Conservation (phyloP, 2,113 vertebrate species). For the Chaenocephalus aceratus region DNA sequence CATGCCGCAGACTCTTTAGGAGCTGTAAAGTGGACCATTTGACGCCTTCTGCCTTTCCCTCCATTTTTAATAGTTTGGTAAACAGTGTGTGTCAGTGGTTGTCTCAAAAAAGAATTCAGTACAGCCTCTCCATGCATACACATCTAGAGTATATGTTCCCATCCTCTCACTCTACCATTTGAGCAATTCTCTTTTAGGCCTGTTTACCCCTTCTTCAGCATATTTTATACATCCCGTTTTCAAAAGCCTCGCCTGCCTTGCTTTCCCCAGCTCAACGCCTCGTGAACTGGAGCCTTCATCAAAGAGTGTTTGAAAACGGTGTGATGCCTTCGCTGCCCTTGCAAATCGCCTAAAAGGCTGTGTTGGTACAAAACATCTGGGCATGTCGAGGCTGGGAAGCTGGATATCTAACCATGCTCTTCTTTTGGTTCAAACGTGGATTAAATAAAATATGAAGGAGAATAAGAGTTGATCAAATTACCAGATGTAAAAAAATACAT, state of each 20-base stretch:
- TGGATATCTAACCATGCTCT: neutral
- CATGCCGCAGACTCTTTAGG: slow-evolving; percentile 55
- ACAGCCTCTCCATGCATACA: neutral
- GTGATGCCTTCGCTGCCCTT: slow-evolving; percentile 54
- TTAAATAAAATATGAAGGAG: slow-evolving; percentile 19
- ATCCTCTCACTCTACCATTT: slow-evolving; percentile 14
- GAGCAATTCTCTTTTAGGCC: slow-evolving; percentile 57
- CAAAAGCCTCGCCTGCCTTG: slow-evolving; percentile 23
- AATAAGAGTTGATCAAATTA: slow-evolving; percentile 5
- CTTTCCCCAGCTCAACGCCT: slow-evolving; percentile 45
- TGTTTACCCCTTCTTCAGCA: slow-evolving; percentile 53
- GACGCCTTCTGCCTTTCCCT: slow-evolving; percentile 50
- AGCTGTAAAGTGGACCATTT: slow-evolving; percentile 65
- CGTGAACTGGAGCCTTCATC: slow-evolving; percentile 68
- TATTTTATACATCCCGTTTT: slow-evolving; percentile 45
- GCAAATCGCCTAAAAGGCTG: slow-evolving; percentile 56
- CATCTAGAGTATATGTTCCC: slow-evolving; percentile 11
- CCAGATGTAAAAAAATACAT: too few species aligned
- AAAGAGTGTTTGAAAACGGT: slow-evolving; percentile 66
- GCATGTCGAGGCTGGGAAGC: slow-evolving; percentile 43
- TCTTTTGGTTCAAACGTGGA: slow-evolving; percentile 6
- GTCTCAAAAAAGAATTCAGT: neutral
- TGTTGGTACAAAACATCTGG: slow-evolving; percentile 49
- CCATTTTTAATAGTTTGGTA: slow-evolving; percentile 57
- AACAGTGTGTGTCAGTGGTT: slow-evolving; percentile 40